Conservation (phyloP, 2,797 vertebrate genomes). For the Percopsis omiscomaycus region DNA sequence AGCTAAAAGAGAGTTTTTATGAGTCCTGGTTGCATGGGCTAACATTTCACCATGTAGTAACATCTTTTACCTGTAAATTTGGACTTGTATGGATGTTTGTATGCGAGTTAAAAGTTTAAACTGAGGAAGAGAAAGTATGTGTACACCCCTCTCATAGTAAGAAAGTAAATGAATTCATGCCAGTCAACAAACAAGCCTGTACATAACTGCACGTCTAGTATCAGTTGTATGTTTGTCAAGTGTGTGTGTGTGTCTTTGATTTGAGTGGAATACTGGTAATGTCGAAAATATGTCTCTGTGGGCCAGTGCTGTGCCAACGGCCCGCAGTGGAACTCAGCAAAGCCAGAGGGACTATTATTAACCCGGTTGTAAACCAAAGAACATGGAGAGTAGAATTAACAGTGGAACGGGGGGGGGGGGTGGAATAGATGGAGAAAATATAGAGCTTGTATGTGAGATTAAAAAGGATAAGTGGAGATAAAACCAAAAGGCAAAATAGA, state of each 20-base stretch:
- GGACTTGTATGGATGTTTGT: slow-evolving; percentile 16
- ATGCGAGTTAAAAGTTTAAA: slow-evolving; percentile 12
- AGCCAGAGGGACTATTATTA: slow-evolving; percentile 24
- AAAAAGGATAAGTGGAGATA: not conserved
- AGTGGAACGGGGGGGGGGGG: not conserved
- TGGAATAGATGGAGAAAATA: slow-evolving; percentile 8
- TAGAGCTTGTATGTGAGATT: slow-evolving; percentile 17
- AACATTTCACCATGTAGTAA: slow-evolving; percentile 47
- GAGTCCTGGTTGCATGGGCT: slow-evolving; percentile 37
- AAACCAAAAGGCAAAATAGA: slow-evolving; percentile 3
- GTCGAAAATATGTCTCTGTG: slow-evolving; percentile 34
- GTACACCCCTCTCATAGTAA: slow-evolving; percentile 15
- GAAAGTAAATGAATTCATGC: slow-evolving; percentile 27
- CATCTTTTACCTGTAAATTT: slow-evolving; percentile 16
- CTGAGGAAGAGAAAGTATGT: slow-evolving; percentile 12
- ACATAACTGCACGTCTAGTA: slow-evolving; percentile 24
- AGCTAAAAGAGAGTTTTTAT: slow-evolving; percentile 46
- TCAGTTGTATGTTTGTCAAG: slow-evolving; percentile 16
- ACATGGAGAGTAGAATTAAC: slow-evolving; percentile 10
- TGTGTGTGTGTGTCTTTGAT: not conserved
- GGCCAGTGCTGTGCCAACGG: slow-evolving; percentile 50
- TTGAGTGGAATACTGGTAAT: slow-evolving; percentile 14
- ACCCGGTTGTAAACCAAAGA: slow-evolving; percentile 5
- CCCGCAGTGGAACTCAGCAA: slow-evolving; percentile 17
- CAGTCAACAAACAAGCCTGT: slow-evolving; percentile 39